Evolutionary conservation across 2,888 invertebrate species (phyloP).

Genomic region (Leuctra nigra): DNA sequence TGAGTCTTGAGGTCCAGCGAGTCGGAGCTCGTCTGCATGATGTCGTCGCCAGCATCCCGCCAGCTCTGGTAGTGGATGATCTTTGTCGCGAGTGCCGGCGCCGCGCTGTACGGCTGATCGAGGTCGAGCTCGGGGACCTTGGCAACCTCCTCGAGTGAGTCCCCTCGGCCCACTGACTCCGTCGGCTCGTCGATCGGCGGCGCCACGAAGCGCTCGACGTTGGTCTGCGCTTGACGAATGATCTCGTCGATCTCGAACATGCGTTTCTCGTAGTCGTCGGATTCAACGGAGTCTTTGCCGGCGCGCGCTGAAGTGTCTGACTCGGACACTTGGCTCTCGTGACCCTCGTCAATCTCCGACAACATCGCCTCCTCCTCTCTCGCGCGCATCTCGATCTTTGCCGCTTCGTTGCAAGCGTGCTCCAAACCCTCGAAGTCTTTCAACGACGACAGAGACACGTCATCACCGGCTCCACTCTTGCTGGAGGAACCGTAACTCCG

Average conservation of each 20-base stretch:
- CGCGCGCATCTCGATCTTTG: conserved; percentile 73
- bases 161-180: conserved; percentile 43
- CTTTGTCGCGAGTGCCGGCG: conserved; percentile 13
- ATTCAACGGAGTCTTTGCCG: conserved; percentile 46
- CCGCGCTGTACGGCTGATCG: conserved; percentile 37
- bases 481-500: conserved; percentile 44
- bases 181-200: conserved; percentile 32
- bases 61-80: conserved; percentile 23
- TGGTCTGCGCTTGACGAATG: conserved; percentile 57
- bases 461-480: conserved; percentile 73
- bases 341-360: conserved; percentile 48
- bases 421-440: conserved; percentile 92
- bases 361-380: conserved; percentile 71
- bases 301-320: conserved; percentile 45
- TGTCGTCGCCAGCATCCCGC: conserved; percentile 37
- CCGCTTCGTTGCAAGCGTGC: conserved; percentile 77
- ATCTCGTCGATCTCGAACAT: conserved; percentile 64
- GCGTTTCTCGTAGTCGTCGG: conserved; percentile 56
- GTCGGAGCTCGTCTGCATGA: conserved; percentile 56
- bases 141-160: conserved; percentile 47
- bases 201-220: conserved; percentile 55
- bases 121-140: conserved; percentile 48
- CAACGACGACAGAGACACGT: conserved; percentile 76
- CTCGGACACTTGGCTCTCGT: conserved; percentile 50
- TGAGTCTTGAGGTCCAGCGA: conserved; percentile 49